Conservation (phyloP, 2,113 vertebrate species). For the Protobothrops flavoviridis region DNA sequence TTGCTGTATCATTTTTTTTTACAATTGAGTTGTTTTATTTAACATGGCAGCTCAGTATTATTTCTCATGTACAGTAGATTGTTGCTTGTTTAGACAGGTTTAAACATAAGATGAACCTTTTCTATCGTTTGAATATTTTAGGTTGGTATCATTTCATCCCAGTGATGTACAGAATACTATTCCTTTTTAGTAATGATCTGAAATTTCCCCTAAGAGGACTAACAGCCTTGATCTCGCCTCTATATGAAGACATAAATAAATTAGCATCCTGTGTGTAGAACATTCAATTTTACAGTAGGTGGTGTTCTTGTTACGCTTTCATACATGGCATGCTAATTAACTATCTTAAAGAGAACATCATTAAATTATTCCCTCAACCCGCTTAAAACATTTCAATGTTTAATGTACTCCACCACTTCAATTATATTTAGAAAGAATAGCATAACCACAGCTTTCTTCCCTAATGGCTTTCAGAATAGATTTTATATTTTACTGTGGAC, state of each 20-base stretch:
- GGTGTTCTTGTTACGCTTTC: constrained; percentile 86
- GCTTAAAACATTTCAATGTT: constrained; percentile 72
- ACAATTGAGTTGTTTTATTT: neutral
- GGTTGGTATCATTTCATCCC: neutral
- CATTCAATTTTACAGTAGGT: constrained; percentile 82
- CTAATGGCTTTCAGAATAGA: constrained; percentile 41
- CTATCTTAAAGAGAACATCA: constrained; percentile 73
- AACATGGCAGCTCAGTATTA: neutral
- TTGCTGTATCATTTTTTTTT: neutral
- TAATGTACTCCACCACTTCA: constrained; percentile 71
- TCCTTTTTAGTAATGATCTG: constrained; percentile 17
- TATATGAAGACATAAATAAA: constrained; percentile 64
- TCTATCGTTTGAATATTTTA: neutral
- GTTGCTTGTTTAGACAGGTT: constrained; percentile 37
- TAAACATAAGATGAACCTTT: constrained; percentile 30
- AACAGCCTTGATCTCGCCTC: constrained; percentile 51
- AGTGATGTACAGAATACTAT: neutral
- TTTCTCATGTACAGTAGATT: constrained; percentile 42
- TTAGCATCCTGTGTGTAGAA: constrained; percentile 71
- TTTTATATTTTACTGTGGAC: constrained; percentile 31
- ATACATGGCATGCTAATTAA: constrained; percentile 79
- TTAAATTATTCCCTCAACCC: constrained; percentile 69
- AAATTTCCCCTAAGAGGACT: constrained; percentile 67
- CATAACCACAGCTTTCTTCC: constrained; percentile 46
- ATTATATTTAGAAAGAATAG: constrained; percentile 67